These are phyloP conservation scores for Capreolus pygargus DNA, from an alignment of 2,113 vertebrate species.

Conservation along the genomic window DNA sequence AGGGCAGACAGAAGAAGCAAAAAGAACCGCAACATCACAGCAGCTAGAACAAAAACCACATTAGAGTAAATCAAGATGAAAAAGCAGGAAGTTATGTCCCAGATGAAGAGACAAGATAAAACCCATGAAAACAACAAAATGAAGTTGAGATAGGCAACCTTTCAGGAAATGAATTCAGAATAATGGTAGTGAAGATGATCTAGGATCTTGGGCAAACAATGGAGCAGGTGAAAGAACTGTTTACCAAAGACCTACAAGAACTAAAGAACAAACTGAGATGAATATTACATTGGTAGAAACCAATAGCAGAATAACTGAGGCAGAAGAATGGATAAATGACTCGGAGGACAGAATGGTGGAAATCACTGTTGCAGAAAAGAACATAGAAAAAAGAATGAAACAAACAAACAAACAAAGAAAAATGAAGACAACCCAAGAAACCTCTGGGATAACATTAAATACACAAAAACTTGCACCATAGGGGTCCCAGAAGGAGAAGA, in stretches of 20 bases:
- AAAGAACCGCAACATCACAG: too few relatives aligned
- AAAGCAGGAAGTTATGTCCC: too few relatives aligned
- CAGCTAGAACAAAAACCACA: too few relatives aligned
- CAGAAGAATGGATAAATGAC: neutral
- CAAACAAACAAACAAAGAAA: neutral
- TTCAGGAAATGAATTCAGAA: too few relatives aligned
- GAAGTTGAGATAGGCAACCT: too few relatives aligned
- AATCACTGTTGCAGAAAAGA: neutral
- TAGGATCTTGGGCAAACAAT: too few relatives aligned
- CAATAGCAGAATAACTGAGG: neutral
- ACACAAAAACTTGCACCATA: neutral
- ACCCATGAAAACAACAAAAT: too few relatives aligned
- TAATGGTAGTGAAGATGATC: too few relatives aligned
- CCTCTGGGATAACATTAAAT: neutral
- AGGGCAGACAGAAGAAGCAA: too few relatives aligned
- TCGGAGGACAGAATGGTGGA: neutral
- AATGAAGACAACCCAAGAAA: neutral
- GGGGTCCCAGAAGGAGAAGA: neutral
- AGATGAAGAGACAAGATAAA: too few relatives aligned
- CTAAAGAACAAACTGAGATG: neutral
- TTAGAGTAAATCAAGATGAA: too few relatives aligned
- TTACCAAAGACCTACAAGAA: neutral
- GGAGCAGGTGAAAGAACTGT: neutral
- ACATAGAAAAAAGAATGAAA: too few relatives aligned
- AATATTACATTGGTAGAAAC: neutral